phyloP scores from a whole-genome alignment of 1,140 invertebrate genomes.

The Periplaneta americana region DNA sequence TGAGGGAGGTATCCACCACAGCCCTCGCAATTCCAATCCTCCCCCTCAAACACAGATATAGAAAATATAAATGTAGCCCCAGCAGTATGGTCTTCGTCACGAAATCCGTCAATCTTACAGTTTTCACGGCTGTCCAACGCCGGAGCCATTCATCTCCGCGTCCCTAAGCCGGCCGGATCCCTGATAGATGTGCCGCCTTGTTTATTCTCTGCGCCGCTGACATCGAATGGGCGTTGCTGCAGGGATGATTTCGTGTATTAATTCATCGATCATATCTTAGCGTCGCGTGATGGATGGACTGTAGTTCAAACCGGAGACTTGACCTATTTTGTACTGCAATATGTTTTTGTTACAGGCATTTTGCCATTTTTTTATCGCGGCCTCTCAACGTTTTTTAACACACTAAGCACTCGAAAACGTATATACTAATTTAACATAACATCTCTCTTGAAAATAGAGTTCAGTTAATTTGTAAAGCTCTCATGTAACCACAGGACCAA shows the following conservation, averaged over 20 bases:
- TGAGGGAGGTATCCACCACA: neutral
- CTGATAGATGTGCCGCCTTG: neutral
- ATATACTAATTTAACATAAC: too few relatives aligned
- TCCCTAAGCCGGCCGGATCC: neutral
- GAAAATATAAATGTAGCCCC: neutral
- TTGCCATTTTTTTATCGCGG: too few relatives aligned
- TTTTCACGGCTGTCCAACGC: neutral
- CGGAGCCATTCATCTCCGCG: neutral
- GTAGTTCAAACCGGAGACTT: neutral
- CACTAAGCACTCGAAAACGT: too few relatives aligned
- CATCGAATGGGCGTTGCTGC: neutral
- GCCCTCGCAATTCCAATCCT: neutral
- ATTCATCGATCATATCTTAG: neutral
- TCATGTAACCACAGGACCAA: too few relatives aligned
- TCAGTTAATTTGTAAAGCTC: too few relatives aligned
- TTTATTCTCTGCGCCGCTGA: neutral
- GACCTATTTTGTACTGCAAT: too few relatives aligned
- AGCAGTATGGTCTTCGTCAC: neutral
- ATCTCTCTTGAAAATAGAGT: too few relatives aligned
- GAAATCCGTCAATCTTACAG: neutral
- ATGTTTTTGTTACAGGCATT: too few relatives aligned
- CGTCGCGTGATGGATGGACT: neutral
- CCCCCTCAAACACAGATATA: neutral
- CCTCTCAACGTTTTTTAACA: too few relatives aligned
- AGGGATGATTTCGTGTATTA: neutral